A percentile compares a stretch with the other conserved stretches of the same genome.
phyloP scores from a whole-genome alignment of 1,140 invertebrate genomes.

The Elysia chlorotica region DNA sequence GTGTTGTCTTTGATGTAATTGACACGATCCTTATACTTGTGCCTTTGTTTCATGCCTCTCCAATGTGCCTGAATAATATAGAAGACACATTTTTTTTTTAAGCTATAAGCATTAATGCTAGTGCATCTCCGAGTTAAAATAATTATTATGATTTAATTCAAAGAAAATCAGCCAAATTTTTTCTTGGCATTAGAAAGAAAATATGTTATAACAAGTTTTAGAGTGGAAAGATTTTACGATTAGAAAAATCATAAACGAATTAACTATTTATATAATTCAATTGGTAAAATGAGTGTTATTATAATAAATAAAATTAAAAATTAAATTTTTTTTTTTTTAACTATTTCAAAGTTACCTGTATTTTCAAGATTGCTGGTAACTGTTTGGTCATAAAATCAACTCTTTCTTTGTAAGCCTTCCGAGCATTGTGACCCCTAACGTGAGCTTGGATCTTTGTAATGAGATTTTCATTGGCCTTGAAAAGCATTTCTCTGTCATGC shows the following conservation, averaged over 20 bases:
- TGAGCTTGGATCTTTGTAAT: constrained; percentile 69
- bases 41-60: constrained; percentile 66
- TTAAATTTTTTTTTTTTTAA: background rate
- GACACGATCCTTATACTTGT: constrained; percentile 59
- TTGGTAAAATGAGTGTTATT: background rate
- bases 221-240: too few species aligned
- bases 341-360: constrained; percentile 60
- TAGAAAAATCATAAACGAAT: too few species aligned
- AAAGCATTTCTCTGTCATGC: constrained; percentile 54
- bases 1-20: constrained; percentile 43
- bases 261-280: too few species aligned
- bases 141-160: too few species aligned
- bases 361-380: constrained; percentile 66
- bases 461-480: constrained; percentile 57
- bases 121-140: too few species aligned
- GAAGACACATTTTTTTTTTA: too few species aligned
- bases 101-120: too few species aligned
- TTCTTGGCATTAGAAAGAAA: too few species aligned
- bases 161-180: too few species aligned
- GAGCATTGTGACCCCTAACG: constrained; percentile 69
- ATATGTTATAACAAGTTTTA: too few species aligned
- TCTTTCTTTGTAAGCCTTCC: constrained; percentile 65
- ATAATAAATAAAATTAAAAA: background rate
- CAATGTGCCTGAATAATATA: constrained; percentile 69
- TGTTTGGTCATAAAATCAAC: constrained; percentile 66